Percentiles rank a stretch among this genome's conserved stretches.
Evolutionary conservation across 2,888 invertebrate species (phyloP).

Genomic region (Dynastes tityus): DNA sequence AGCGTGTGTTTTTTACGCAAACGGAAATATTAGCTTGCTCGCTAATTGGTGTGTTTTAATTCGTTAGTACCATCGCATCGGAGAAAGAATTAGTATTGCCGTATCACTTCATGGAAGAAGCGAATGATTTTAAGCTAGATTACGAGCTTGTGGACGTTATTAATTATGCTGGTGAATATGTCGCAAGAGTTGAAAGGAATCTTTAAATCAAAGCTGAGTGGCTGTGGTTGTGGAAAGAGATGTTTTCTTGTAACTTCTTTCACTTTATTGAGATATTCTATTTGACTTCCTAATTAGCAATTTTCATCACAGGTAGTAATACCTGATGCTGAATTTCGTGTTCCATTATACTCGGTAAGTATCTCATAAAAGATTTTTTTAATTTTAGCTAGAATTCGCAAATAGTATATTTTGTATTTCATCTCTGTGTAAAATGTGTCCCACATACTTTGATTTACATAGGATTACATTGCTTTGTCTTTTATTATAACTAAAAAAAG

Average conservation of each 20-base stretch:
- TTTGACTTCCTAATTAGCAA: slow-evolving; percentile 5
- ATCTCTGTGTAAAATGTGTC: too few species aligned
- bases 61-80: background rate
- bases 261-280: background rate
- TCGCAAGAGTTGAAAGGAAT: slow-evolving; percentile 28
- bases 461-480: too few species aligned
- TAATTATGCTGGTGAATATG: slow-evolving; percentile 35
- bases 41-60: slow-evolving; percentile 40
- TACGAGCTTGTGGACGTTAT: background rate
- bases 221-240: background rate
- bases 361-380: too few species aligned
- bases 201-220: slow-evolving; percentile 18
- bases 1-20: slow-evolving; percentile 7
- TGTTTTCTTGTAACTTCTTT: slow-evolving; percentile 18
- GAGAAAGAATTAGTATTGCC: slow-evolving; percentile 5
- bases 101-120: slow-evolving; percentile 29
- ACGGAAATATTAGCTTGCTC: slow-evolving; percentile 25
- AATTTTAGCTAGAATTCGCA: too few species aligned
- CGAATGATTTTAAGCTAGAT: slow-evolving; percentile 12
- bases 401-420: too few species aligned
- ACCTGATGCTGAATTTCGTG: too few species aligned
- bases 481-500: too few species aligned
- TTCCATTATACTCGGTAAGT: too few species aligned
- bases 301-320: background rate
- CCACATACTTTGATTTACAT: too few species aligned